These are phyloP conservation scores for Choloepus didactylus DNA, from an alignment of 2,797 vertebrate species.

Conservation along the genomic window DNA sequence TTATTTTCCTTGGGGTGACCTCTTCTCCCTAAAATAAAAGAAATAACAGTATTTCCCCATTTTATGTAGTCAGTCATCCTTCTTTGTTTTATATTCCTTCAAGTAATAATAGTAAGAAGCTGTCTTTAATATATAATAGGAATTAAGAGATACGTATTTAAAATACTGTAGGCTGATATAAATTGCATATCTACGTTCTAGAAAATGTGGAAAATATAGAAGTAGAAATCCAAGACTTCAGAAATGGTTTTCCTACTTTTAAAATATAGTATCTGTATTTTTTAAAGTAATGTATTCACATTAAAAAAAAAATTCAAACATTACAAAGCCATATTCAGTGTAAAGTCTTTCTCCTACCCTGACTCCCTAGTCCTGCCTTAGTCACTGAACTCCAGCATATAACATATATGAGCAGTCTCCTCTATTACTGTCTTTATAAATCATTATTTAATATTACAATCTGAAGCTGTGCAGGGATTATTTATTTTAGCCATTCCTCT, in stretches of 20 bases:
- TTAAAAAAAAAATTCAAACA: neutral
- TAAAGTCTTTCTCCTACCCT: neutral
- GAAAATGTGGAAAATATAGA: constrained; percentile 10
- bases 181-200: neutral
- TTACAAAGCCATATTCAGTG: neutral
- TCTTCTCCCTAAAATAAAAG: neutral
- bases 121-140: neutral
- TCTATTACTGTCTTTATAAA: neutral
- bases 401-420: neutral
- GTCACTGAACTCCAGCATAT: neutral
- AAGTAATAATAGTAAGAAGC: neutral
- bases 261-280: neutral
- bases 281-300: neutral
- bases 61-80: neutral
- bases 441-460: neutral
- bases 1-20: neutral
- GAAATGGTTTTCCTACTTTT: neutral
- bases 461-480: fast-evolving
- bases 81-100: neutral
- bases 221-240: constrained; percentile 26
- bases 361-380: neutral
- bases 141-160: neutral
- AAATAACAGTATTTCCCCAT: neutral
- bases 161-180: neutral
- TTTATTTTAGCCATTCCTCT: neutral